Evolutionary conservation across 2,797 vertebrate species (phyloP), one percentile per base, ranked within the genome.

Genomic region (Rhinoraja longicauda): DNA sequence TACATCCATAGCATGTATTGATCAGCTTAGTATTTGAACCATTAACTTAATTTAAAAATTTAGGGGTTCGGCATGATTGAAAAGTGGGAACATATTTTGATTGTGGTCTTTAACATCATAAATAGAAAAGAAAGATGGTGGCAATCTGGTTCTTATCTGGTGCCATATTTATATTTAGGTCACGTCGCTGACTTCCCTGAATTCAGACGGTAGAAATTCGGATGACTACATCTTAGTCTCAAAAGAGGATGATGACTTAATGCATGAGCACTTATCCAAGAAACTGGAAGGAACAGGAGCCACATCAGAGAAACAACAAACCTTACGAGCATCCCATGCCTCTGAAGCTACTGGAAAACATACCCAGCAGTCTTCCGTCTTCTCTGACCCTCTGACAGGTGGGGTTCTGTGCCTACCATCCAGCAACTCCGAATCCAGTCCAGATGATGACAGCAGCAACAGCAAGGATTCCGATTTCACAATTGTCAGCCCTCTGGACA

Each of bases 381-480:
- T 99, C 95, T 97, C 97, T 0, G 98, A 99, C 95, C 99, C 98
- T 0, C 96, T 99, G 93, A 97, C 96, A 93, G 96, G 96, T 79
- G 95, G 95, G 39, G 95, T 96, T 62, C 97, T 98, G 0, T 97
- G 97, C 15, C 98, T 98, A 29, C 67, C 70, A 4, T 99, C 98
- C 95, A 97, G 96, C 94, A 97, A 96, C 92, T 95, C 96, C 90
- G 97, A 96, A 94, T 97, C 97, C 75, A 99, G 98, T 94, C 98
- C 98, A 0, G 98, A 98, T 75, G 99, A 99, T 0, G 96, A 98
- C 97, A 98, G 97, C 95, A 99, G 97, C 95, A 96, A 98, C 95
- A 99, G 98, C 97, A 99, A 99, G 95, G 98, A 99, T 97, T 99
- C 98, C 1, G 98, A 99, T 95, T 99, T 99, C 94, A 98, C 98